Evolutionary conservation across 2,888 invertebrate genomes (phyloP), one percentile per base, ranked within the genome.

Genomic region (Amphiduros pacificus): DNA sequence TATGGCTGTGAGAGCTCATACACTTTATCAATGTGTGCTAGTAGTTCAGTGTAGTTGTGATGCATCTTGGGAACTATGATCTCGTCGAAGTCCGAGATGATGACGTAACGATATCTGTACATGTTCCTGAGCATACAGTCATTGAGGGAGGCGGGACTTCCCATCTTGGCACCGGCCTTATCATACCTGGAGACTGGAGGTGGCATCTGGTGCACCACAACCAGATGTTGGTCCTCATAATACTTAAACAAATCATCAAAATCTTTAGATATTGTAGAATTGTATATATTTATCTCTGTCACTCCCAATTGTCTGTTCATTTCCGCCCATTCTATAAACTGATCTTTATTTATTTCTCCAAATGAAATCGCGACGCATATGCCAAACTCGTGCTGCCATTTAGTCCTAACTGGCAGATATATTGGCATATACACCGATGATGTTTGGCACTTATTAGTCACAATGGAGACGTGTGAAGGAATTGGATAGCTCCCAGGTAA

Each of bases 41-140:
- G 22, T 52, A 68, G 31, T 27, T 14, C 40, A 2, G 55, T 17
- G 41, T 68, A 68, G 52, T 60, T 57, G 27, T 32, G 14, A 49
- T 63, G 53, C 4, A 27, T 31, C n/a, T 55, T 50, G 5, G 70
- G 68, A 50, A 68, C 57, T 27, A 68, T 66, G 20, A 66, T 53
- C 31, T 68, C 68, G 31, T 66, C 68, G n/a, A 68, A 32, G 54
- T 68, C 65, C 26, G 62, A 52, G 4, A 64, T 50, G 14, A 64
- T 32, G 17, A 68, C 36, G 50, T 62, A 55, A 9, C 51, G 53
- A 59, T 57, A 66, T 4, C 64, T 36, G 58, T 69, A 67, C 57
- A 66, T 61, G 58, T 67, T 64, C 0, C 65, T 53, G 36, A 67
- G 31, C 69, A 70, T 62, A 41, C 70, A 70, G 64, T 70, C 70